Percentiles rank a stretch among this genome's conserved stretches.
phyloP scores from a whole-genome alignment of 2,113 vertebrate genomes.

The Rhombomys opimus region DNA sequence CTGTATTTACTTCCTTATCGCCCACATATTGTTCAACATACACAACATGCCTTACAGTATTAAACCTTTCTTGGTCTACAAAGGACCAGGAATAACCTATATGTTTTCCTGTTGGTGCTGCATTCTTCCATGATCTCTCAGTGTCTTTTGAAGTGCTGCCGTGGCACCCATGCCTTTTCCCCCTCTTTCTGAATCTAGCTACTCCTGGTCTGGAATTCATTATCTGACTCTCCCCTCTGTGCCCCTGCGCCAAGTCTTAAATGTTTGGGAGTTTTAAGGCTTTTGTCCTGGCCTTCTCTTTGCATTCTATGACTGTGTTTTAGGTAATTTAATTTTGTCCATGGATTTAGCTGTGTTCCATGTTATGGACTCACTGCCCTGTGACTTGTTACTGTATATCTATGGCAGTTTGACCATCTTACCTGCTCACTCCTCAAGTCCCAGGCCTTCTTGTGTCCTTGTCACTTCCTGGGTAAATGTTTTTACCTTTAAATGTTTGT shows the following conservation, averaged over 20 bases:
- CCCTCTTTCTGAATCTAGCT: background rate
- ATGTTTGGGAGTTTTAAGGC: constrained; percentile 7
- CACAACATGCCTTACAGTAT: background rate
- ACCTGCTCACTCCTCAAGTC: background rate
- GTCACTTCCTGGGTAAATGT: background rate
- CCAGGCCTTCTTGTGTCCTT: background rate
- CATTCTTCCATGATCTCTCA: background rate
- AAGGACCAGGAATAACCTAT: background rate
- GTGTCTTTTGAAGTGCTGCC: background rate
- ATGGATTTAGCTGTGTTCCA: background rate
- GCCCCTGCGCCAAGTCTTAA: background rate
- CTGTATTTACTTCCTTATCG: constrained; percentile 6
- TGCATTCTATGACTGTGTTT: background rate
- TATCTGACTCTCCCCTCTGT: background rate
- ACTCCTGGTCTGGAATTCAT: background rate
- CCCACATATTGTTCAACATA: background rate
- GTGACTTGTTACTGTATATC: background rate
- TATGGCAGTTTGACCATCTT: background rate
- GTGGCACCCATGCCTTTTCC: background rate
- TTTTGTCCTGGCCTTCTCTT: constrained; percentile 31
- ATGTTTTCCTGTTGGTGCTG: background rate
- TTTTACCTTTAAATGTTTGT: background rate
- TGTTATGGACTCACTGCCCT: background rate
- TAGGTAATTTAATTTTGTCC: background rate
- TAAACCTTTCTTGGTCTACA: background rate